Evolutionary conservation across 2,888 invertebrate species (phyloP).

Genomic region (Lasioglossum marginatum): DNA sequence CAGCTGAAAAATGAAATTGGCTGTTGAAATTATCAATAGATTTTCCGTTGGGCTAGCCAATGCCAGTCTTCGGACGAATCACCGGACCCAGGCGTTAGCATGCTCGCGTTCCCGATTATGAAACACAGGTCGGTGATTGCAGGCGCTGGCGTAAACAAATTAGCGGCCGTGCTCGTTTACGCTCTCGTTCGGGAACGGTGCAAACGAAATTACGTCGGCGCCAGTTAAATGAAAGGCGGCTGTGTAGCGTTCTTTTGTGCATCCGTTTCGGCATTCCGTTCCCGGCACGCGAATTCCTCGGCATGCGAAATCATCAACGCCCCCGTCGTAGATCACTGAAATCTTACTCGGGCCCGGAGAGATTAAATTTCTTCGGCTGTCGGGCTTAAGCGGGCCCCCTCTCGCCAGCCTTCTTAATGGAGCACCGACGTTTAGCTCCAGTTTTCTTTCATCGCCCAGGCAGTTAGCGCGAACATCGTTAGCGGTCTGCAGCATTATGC

Average conservation of each 20-base stretch:
- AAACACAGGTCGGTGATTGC: conserved; percentile 59
- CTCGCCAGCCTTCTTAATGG: conserved; percentile 24
- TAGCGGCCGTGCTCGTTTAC: conserved; percentile 45
- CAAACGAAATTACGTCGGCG: conserved; percentile 50
- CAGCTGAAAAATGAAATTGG: too few species aligned
- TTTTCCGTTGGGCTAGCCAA: not conserved
- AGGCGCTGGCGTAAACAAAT: conserved; percentile 64
- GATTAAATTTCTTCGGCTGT: conserved; percentile 49
- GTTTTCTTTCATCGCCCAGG: conserved; percentile 33
- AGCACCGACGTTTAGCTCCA: not conserved
- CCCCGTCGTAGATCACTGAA: conserved; percentile 44
- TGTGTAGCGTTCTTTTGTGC: conserved; percentile 31
- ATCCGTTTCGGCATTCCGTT: conserved; percentile 21
- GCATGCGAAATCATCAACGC: conserved; percentile 45
- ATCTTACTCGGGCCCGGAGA: conserved; percentile 42
- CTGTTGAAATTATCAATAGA: not conserved
- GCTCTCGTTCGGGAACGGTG: conserved; percentile 16
- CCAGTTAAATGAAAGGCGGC: conserved; percentile 42
- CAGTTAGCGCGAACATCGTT: conserved; percentile 32
- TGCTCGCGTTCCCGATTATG: conserved; percentile 59
- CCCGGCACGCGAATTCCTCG: not conserved
- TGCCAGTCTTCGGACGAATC: conserved; percentile 44
- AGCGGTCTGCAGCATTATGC: not conserved
- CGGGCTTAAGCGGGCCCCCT: conserved; percentile 6
- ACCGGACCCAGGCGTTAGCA: not conserved